Evolutionary conservation across 2,113 vertebrate genomes (phyloP).

Genomic region (Ptilonorhynchus violaceus): DNA sequence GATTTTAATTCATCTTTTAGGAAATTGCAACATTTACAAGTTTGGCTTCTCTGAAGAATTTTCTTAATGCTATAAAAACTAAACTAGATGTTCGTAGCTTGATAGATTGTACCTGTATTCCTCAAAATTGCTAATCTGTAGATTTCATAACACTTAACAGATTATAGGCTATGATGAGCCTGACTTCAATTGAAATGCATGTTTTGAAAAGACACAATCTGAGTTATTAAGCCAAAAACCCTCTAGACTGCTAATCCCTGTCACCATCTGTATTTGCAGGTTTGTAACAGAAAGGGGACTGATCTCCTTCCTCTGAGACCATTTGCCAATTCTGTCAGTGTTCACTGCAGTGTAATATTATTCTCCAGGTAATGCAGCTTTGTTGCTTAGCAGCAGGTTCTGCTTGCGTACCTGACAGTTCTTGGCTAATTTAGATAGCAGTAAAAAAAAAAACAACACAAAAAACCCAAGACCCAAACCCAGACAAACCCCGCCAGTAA

Average conservation of each 20-base stretch:
- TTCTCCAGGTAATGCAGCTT: conserved; percentile 16
- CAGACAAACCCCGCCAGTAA: background rate
- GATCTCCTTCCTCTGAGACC: conserved; percentile 36
- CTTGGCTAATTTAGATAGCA: background rate
- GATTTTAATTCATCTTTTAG: background rate
- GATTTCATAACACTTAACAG: conserved; percentile 38
- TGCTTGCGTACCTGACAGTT: background rate
- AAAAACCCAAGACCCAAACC: background rate
- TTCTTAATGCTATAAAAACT: background rate
- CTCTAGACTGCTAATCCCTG: conserved; percentile 28
- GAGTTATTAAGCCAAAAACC: conserved; percentile 36
- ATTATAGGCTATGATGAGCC: conserved; percentile 12
- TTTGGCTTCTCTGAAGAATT: conserved; percentile 6
- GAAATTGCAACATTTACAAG: background rate
- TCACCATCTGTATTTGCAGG: background rate
- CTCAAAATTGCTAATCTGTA: conserved; percentile 11
- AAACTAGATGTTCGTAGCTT: conserved; percentile 5
- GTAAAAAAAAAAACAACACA: background rate
- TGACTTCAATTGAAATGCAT: conserved; percentile 29
- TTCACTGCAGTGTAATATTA: background rate
- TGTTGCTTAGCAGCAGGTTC: conserved; percentile 64
- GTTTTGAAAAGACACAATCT: conserved; percentile 25
- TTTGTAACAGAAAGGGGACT: conserved; percentile 30
- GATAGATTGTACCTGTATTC: background rate
- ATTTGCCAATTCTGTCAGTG: conserved; percentile 28